Percentiles rank a stretch among this genome's conserved stretches.
These are phyloP conservation scores for Callorhinus ursinus DNA, from an alignment of 2,113 vertebrate species.

Conservation along the genomic window DNA sequence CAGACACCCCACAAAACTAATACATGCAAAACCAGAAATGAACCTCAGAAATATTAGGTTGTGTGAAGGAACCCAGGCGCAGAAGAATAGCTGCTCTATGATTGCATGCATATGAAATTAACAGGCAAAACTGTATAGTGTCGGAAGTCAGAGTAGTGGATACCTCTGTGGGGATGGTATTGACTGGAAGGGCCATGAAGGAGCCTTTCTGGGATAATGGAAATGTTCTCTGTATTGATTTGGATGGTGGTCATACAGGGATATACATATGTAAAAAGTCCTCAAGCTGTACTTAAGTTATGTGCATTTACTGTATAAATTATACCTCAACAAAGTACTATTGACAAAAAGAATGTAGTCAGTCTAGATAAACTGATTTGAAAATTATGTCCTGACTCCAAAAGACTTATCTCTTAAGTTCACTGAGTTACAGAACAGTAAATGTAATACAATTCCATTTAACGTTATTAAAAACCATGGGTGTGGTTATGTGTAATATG, in stretches of 20 bases:
- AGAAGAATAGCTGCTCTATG: background rate
- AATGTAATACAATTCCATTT: background rate
- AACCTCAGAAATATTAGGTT: background rate
- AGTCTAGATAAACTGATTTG: constrained; percentile 32
- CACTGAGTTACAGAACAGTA: constrained; percentile 10
- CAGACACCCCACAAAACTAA: background rate
- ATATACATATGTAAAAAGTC: background rate
- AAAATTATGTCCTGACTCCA: constrained; percentile 26
- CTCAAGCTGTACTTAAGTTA: constrained; percentile 32
- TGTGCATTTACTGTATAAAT: background rate
- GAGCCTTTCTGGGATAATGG: background rate
- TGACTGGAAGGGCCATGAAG: background rate
- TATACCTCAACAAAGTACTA: background rate
- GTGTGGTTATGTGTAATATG: background rate
- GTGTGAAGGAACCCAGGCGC: background rate
- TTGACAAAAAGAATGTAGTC: background rate
- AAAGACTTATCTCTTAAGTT: constrained; percentile 23
- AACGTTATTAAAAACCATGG: background rate
- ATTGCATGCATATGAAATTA: background rate
- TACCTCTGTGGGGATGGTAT: background rate
- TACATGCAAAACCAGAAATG: background rate
- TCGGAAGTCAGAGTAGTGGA: background rate
- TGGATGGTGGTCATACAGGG: background rate
- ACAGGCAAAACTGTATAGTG: background rate
- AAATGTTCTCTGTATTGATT: background rate